Conservation (phyloP, 2,797 vertebrate genomes). For the Borostomias antarcticus region DNA sequence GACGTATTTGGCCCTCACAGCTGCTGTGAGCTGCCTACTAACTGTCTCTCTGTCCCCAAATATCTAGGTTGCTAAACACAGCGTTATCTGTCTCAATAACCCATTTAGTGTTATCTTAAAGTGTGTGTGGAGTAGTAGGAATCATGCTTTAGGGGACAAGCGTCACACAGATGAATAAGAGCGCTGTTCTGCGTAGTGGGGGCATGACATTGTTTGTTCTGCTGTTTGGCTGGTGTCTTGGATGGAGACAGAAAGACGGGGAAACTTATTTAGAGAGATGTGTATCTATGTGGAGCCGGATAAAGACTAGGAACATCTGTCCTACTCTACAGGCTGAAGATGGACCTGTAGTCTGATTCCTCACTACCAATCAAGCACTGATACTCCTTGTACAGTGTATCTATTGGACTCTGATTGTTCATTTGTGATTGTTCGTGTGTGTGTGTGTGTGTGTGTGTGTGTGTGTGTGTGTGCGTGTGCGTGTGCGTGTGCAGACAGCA, state of each 20-base stretch:
- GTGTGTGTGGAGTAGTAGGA: slow-evolving; percentile 20
- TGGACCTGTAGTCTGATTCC: too few relatives aligned
- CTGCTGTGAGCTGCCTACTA: slow-evolving; percentile 19
- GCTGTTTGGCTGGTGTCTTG: slow-evolving; percentile 1
- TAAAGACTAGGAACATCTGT: too few relatives aligned
- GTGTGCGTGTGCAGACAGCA: slow-evolving; percentile 81
- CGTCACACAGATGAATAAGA: slow-evolving; percentile 15
- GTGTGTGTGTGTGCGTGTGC: slow-evolving; percentile 9
- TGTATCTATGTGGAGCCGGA: not conserved
- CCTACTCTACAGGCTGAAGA: too few relatives aligned
- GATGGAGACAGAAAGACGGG: not conserved
- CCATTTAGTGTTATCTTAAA: slow-evolving; percentile 25
- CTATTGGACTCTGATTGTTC: not conserved
- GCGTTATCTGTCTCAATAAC: slow-evolving; percentile 17
- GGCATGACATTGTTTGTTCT: slow-evolving; percentile 16
- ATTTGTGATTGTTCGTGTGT: not conserved
- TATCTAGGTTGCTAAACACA: slow-evolving; percentile 29
- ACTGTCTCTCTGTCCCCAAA: not conserved
- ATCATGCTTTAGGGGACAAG: slow-evolving; percentile 18
- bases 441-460: slow-evolving; percentile 13
- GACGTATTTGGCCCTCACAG: slow-evolving; percentile 37
- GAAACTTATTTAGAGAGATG: not conserved
- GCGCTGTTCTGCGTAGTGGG: slow-evolving; percentile 25
- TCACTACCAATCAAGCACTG: too few relatives aligned
- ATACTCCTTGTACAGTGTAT: too few relatives aligned